Evolutionary conservation across 2,113 vertebrate species (phyloP).

Genomic region (Megatriorchis doriae): DNA sequence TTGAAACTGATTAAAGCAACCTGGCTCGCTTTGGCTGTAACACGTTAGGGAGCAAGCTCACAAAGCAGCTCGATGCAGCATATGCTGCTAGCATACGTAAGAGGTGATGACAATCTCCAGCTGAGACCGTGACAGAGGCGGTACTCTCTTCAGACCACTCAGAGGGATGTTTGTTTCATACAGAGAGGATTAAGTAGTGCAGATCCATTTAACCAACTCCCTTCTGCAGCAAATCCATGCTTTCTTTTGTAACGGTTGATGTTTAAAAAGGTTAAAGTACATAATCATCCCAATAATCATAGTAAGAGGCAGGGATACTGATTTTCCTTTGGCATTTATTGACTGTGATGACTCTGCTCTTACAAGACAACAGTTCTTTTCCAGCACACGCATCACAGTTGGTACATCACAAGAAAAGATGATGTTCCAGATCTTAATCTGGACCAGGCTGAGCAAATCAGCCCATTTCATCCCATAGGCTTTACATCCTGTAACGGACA

Average conservation of each 20-base stretch:
- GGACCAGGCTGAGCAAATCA: background rate
- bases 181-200: background rate
- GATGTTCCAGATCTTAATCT: background rate
- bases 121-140: background rate
- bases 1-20: background rate
- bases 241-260: background rate
- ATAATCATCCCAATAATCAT: no score
- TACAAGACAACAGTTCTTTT: background rate
- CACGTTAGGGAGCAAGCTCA: background rate
- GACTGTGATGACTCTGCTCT: background rate
- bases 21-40: background rate
- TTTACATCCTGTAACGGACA: background rate
- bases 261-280: background rate
- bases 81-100: fast-evolving
- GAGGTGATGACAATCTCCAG: background rate
- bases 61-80: background rate
- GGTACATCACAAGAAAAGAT: background rate
- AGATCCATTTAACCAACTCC: background rate
- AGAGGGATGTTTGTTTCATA: background rate
- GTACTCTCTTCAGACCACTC: background rate
- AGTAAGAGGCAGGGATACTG: background rate
- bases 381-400: background rate
- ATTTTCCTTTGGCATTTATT: background rate
- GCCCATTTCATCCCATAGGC: background rate
- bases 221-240: background rate